These are phyloP conservation scores for Spondyliosoma cantharus DNA, from an alignment of 2,797 vertebrate species.

Conservation along the genomic window DNA sequence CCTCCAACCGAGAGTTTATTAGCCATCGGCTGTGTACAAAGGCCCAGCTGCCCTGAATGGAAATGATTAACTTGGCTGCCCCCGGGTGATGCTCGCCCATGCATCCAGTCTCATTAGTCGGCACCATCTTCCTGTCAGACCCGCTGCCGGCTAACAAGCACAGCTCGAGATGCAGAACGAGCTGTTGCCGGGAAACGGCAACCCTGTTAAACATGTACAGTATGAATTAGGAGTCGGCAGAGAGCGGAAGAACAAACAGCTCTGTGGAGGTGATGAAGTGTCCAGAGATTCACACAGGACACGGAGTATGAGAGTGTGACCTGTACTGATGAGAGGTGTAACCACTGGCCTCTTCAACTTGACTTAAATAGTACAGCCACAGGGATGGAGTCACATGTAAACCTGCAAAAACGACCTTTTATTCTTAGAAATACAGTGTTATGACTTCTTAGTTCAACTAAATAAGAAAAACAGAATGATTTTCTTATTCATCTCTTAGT, in stretches of 20 bases:
- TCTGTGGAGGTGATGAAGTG: conserved; percentile 29
- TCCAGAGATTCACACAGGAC: conserved; percentile 16
- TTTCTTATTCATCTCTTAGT: no score
- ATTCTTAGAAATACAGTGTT: background rate
- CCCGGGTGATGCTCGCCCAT: conserved; percentile 64
- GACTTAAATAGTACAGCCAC: background rate
- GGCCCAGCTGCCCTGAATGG: conserved; percentile 44
- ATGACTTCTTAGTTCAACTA: no score
- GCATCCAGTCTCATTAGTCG: conserved; percentile 66
- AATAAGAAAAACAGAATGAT: background rate
- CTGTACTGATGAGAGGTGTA: background rate
- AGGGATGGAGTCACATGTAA: no score
- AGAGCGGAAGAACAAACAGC: conserved; percentile 51
- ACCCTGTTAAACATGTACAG: conserved; percentile 40
- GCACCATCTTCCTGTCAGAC: conserved; percentile 57
- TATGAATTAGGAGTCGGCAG: conserved; percentile 40
- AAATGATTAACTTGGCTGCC: conserved; percentile 70
- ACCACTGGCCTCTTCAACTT: background rate
- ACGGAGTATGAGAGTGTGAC: background rate
- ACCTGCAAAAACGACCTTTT: background rate
- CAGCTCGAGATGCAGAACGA: conserved; percentile 37
- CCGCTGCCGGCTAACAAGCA: conserved; percentile 32
- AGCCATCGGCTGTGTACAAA: conserved; percentile 42
- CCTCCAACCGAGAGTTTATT: conserved; percentile 40
- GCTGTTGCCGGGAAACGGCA: conserved; percentile 70